Base-by-base conservation (phyloP, 2,797 vertebrate genomes). In the Falco biarmicus region DNA sequence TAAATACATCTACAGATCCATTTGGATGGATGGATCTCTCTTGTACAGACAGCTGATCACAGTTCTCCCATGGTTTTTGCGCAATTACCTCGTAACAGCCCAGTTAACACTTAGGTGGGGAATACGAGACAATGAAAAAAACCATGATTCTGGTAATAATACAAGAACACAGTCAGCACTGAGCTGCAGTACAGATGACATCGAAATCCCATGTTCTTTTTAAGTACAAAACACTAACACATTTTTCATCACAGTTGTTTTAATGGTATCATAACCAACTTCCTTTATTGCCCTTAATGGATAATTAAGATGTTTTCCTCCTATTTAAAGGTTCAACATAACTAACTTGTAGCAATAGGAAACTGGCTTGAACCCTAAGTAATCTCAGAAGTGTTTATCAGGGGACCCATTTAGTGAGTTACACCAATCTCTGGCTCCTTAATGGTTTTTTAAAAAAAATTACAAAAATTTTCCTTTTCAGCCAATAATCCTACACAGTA, bases 261-360 rank as follows among this genome's bases (percentile, higher is more conserved):
- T 94, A 96, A 94, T 56, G 51, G 93, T 95, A 57, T 87, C 81
- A 66, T 96, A 96, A 97, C 56, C 63, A 95, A 94, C 81, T 95
- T 93, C 86, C 75, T 95, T 93, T 95, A 96, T 94, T 92, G 59
- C 39, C 47, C 59, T 84, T 95, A 94, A 95, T 89, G 88, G 94
- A 84, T 77, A 84, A 95, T 93, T 94, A 93, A 84, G 74, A 85
- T 61, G 77, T 48, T 80, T 92, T 97, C 74, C 69, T 93, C 70
- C 86, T 80, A 79, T 90, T 91, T 95, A 90, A 95, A 90, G 48
- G 48, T 39, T 84, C 59, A 63, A 37, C 82, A 31, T 56, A 89
- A 77, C 63, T 81, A 63, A 69, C 54, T 90, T 68, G 48, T 77
- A 94, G 90, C 84, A 94, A 51, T 5, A n/a, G 83, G 56, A 84